Conservation (phyloP, 2,113 vertebrate species). For the Tichodroma muraria region DNA sequence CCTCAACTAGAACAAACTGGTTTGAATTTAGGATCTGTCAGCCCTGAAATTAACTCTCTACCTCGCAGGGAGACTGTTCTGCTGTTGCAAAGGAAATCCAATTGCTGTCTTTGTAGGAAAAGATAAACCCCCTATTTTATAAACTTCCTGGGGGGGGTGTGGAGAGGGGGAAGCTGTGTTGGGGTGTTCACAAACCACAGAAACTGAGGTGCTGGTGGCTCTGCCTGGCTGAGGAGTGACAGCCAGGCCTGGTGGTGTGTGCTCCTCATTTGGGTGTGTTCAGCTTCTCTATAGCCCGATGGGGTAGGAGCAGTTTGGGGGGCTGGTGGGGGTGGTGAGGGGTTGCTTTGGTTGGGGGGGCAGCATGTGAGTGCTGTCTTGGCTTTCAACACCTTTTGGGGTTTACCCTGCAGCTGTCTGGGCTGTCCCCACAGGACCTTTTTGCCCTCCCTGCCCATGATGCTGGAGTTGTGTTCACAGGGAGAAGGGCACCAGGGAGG, state of each 20-base stretch:
- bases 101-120: neutral
- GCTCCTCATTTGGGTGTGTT: neutral
- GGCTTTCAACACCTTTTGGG: neutral
- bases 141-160: neutral
- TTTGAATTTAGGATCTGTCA: conserved; percentile 51
- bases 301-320: neutral
- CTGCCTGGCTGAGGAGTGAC: neutral
- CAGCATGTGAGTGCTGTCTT: neutral
- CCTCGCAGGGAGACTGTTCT: conserved; percentile 54
- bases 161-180: neutral
- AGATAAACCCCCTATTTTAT: neutral
- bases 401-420: neutral
- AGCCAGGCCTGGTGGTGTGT: neutral
- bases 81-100: conserved; percentile 21
- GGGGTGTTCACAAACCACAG: neutral
- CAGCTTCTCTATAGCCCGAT: neutral
- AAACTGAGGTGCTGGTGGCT: neutral
- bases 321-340: neutral
- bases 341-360: neutral
- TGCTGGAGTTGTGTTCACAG: neutral
- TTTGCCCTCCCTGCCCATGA: neutral
- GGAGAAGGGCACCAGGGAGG: neutral
- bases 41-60: conserved; percentile 57
- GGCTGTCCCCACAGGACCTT: neutral
- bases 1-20: conserved; percentile 59